A percentile compares a stretch with the other conserved stretches of the same genome.
Conservation (phyloP, 2,797 vertebrate species). For the Alca torda region DNA sequence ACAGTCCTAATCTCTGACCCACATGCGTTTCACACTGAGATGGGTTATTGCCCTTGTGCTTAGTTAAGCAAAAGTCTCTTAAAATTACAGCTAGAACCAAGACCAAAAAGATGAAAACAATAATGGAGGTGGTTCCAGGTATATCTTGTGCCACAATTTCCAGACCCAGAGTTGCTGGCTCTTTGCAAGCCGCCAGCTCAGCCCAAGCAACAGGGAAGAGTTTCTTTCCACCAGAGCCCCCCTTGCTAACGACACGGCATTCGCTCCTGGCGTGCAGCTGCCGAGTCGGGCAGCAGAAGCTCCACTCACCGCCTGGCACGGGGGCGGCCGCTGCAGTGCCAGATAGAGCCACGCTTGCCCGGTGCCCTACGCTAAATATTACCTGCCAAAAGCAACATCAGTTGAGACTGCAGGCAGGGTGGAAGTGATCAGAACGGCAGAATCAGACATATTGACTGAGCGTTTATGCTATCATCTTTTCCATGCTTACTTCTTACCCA, state of each 20-base stretch:
- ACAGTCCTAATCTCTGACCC: neutral
- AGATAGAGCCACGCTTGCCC: neutral
- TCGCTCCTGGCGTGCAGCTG: neutral
- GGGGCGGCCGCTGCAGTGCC: neutral
- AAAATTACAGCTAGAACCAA: neutral
- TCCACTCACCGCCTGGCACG: neutral
- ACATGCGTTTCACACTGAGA: neutral
- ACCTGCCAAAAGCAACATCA: neutral
- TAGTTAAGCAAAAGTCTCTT: neutral
- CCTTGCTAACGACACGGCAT: neutral
- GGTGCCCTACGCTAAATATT: neutral
- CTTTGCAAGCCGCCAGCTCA: neutral
- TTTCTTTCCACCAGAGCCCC: neutral
- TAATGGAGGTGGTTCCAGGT: neutral
- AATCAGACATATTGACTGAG: neutral
- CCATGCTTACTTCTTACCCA: neutral
- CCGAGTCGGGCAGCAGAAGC: neutral
- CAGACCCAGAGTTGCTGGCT: neutral
- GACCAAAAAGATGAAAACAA: neutral
- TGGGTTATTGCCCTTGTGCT: neutral
- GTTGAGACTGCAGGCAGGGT: neutral
- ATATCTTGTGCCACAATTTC: neutral
- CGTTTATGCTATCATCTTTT: neutral
- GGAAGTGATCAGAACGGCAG: neutral
- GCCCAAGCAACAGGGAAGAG: neutral